A percentile compares a stretch with the other conserved stretches of the same genome.
Conservation (phyloP, 2,113 vertebrate genomes). For the Brachyistius frenatus region DNA sequence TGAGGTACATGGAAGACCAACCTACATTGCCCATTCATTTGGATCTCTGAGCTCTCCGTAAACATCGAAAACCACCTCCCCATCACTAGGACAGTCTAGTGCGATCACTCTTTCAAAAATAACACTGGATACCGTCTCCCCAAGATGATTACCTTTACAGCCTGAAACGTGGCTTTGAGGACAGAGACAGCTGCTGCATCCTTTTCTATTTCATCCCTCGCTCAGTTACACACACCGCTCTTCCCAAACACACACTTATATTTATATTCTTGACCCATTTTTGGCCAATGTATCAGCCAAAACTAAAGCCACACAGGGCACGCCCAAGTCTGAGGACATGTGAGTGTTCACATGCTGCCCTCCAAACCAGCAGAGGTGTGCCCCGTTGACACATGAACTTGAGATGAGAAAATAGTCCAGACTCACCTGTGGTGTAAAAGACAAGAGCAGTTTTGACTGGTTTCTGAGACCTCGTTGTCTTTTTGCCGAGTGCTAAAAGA, state of each 20-base stretch:
- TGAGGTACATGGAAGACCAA: constrained; percentile 17
- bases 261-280: constrained; percentile 14
- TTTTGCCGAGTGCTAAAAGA: constrained; percentile 50
- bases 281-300: neutral
- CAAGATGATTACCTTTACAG: constrained; percentile 68
- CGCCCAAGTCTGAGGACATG: constrained; percentile 18
- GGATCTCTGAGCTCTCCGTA: constrained; percentile 56
- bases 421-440: constrained; percentile 21
- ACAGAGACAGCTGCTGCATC: constrained; percentile 33
- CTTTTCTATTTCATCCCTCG: constrained; percentile 23
- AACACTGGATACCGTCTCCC: constrained; percentile 57
- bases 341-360: constrained; percentile 22
- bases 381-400: constrained; percentile 18
- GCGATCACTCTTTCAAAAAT: constrained; percentile 58
- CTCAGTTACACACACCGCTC: neutral
- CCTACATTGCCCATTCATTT: constrained; percentile 51
- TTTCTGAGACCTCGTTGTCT: constrained; percentile 27
- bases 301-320: constrained; percentile 21
- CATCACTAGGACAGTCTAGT: constrained; percentile 38
- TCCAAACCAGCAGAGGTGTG: constrained; percentile 27
- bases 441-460: constrained; percentile 27
- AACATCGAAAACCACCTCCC: constrained; percentile 65
- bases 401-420: constrained; percentile 40
- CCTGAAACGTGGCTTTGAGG: constrained; percentile 57
- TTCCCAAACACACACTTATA: neutral